These are phyloP conservation scores for Columba livia DNA, from an alignment of 2,113 vertebrate genomes.

Conservation along the genomic window DNA sequence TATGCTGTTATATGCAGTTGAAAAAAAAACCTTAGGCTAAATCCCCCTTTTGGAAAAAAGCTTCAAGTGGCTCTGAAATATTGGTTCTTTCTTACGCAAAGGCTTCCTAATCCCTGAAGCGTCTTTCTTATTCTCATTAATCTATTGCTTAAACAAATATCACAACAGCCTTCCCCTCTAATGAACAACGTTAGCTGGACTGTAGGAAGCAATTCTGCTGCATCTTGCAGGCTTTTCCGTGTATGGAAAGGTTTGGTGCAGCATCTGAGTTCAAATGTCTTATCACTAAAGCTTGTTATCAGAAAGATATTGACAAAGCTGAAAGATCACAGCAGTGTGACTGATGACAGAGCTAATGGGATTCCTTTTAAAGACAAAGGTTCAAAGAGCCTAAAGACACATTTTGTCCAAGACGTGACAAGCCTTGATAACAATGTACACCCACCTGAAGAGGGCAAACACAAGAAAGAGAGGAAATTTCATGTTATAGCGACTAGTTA, in stretches of 20 bases:
- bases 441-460: neutral
- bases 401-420: neutral
- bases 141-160: neutral
- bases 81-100: neutral
- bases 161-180: neutral
- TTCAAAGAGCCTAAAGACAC: neutral
- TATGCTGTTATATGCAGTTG: neutral
- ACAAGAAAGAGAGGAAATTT: neutral
- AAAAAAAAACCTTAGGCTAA: neutral
- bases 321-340: neutral
- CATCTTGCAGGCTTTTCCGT: neutral
- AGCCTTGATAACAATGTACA: neutral
- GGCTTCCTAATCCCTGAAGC: neutral
- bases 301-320: slow-evolving; percentile 34
- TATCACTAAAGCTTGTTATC: neutral
- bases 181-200: neutral
- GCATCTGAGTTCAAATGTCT: slow-evolving; percentile 4
- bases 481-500: neutral
- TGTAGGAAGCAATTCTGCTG: neutral
- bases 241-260: neutral
- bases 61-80: neutral
- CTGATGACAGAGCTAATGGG: neutral
- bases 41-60: neutral
- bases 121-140: neutral
- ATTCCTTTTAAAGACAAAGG: slow-evolving; percentile 5